Conservation (phyloP, 2,113 vertebrate genomes). For the Tenrec ecaudatus region DNA sequence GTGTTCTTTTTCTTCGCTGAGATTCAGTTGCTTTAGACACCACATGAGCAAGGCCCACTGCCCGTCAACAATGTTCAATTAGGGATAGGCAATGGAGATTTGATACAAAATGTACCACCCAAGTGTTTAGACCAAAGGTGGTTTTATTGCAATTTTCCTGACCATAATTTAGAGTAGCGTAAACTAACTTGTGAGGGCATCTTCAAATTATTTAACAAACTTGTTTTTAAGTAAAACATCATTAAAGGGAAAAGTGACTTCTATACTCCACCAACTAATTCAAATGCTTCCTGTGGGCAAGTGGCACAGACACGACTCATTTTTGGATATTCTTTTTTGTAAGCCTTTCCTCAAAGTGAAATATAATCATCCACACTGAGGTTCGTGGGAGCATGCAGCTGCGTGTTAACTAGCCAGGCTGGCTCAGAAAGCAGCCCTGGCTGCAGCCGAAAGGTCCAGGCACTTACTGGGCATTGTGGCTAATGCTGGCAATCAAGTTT, state of each 20-base stretch:
- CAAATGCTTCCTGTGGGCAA: conserved; percentile 83
- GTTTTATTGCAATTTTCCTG: not conserved
- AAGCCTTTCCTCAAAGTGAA: conserved; percentile 81
- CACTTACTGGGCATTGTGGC: not conserved
- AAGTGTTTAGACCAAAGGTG: not conserved
- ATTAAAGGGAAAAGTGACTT: conserved; percentile 74
- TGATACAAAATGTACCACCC: not conserved
- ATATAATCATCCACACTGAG: conserved; percentile 78
- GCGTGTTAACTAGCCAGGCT: conserved; percentile 77
- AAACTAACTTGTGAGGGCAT: not conserved
- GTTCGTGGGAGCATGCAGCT: conserved; percentile 65
- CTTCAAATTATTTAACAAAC: conserved; percentile 39
- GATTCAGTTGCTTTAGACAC: not conserved
- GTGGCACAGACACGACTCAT: conserved; percentile 68
- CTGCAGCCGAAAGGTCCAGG: not conserved
- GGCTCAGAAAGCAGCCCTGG: conserved; percentile 71
- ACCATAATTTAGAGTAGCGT: not conserved
- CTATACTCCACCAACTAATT: conserved; percentile 77
- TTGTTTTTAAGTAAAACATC: conserved; percentile 80
- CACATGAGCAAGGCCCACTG: not conserved
- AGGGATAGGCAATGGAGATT: not conserved
- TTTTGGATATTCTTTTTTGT: conserved; percentile 73
- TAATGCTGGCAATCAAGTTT: not conserved
- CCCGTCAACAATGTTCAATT: not conserved
- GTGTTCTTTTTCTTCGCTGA: not conserved